Base-by-base conservation (phyloP, 2,797 vertebrate genomes). In the Sebastolobus alascanus region DNA sequence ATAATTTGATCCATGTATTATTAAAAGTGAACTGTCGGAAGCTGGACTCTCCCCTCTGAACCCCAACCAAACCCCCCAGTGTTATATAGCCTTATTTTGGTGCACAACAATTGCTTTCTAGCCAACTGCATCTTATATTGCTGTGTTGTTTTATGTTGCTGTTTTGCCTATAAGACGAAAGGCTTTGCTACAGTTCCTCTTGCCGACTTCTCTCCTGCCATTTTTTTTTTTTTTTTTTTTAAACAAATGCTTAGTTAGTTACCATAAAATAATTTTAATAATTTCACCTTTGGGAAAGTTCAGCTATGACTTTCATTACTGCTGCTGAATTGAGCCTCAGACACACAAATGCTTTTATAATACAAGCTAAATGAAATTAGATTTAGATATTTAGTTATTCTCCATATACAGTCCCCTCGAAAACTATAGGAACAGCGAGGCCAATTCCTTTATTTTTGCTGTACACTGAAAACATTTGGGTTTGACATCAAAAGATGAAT, bases 1-100 rank as follows among this genome's bases (percentile, higher is more conserved):
- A 93, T 94, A 5, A 96, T 94, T 8, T 46, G 61, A 66, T n/a
- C 52, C 88, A 95, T 96, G 80, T 86, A 96, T 95, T 94, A 96
- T 96, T 95, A 66, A 96, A 87, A 54, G 70, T 81, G 67, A 92
- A 89, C 86, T 75, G 88, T 85, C 83, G 40, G 87, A 83, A 90
- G 58, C 80, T 88, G 54, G 80, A 70, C 66, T 87, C 84, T 87
- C 78, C 54, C 79, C 65, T 73, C 75, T 86, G 46, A 85, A 70
- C 50, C 82, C 70, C 11, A 9, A 74, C 61, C 43, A 46, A 68
- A 60, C 43, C 68, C 68, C 72, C 66, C 78, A 27, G 73, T 77
- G 60, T 83, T 85, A 33, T 33, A 16, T 11, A 76, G 37, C 60
- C 84, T 80, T 84, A 68, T 80, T 86, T 86, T 84, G 68, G 33